Percentiles rank a stretch among this genome's conserved stretches.
phyloP scores from a whole-genome alignment of 2,113 vertebrate species.

The Synchiropus splendidus region DNA sequence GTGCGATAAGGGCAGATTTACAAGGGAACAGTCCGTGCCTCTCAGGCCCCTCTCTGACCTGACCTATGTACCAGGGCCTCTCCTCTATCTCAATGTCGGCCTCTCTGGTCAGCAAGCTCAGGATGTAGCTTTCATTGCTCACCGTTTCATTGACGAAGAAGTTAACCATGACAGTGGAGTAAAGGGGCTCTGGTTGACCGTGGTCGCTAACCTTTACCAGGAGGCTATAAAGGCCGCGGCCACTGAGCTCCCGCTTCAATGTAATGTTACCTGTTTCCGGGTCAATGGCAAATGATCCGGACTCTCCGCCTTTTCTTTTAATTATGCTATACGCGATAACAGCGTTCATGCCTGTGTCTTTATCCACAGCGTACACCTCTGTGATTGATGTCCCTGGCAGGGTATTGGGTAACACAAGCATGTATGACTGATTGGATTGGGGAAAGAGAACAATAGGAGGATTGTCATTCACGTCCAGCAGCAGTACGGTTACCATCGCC shows the following conservation, averaged over 20 bases:
- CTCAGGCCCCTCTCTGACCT: conserved; percentile 73
- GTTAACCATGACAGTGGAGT: conserved; percentile 90
- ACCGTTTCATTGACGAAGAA: conserved; percentile 96
- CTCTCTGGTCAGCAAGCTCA: conserved; percentile 82
- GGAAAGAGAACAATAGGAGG: conserved; percentile 93
- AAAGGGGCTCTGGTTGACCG: conserved; percentile 89
- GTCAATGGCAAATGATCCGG: conserved; percentile 90
- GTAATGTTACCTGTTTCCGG: conserved; percentile 95
- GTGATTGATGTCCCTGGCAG: conserved; percentile 93
- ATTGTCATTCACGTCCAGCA: conserved; percentile 96
- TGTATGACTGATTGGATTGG: conserved; percentile 93
- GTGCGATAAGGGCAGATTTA: conserved; percentile 76
- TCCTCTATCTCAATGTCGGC: conserved; percentile 85
- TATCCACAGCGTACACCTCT: conserved; percentile 95
- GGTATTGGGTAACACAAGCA: conserved; percentile 87
- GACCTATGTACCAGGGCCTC: conserved; percentile 71
- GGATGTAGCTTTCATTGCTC: conserved; percentile 93
- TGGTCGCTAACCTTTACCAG: conserved; percentile 95
- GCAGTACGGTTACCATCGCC: conserved; percentile 88
- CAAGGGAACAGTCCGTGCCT: conserved; percentile 75
- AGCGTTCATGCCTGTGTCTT: conserved; percentile 96
- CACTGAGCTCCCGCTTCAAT: conserved; percentile 82
- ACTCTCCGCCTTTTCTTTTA: conserved; percentile 84
- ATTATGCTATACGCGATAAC: conserved; percentile 97
- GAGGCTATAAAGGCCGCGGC: conserved; percentile 87